Base-by-base conservation (phyloP, 2,113 vertebrate species). In the Pygoscelis antarcticus region DNA sequence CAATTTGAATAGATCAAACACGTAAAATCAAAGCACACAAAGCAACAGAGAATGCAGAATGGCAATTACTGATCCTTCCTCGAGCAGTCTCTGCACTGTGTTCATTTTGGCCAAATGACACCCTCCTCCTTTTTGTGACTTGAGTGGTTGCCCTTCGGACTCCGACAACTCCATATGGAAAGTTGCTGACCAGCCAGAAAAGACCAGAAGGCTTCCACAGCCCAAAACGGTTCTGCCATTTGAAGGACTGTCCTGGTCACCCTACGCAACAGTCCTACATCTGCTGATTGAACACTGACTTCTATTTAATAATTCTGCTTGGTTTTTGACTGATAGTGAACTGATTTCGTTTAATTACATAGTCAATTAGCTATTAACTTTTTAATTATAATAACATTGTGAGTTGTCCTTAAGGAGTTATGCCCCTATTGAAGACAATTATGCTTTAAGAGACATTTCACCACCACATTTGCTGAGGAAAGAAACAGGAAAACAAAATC, bases 351-450 rank as follows among this genome's bases (percentile, higher is more conserved):
- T 94, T 95, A 95, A 80, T 89, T 96, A 95, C 15, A 42, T 49
- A 62, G 89, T 40, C 66, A 97, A 75, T 96, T 93, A 95, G 36
- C 87, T 96, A 81, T 82, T 97, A 97, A 70, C 5, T 68, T 89
- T 96, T 96, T 89, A 96, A 94, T 97, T 95, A 90, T 25, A 78
- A 51, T 22, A 65, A 2, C 30, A 60, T 74, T 95, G 57, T 83
- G 62, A 75, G 10, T 29, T 88, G 30, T 89, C 52, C 54, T 87
- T 94, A 93, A 97, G 71, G 91, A 60, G 55, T 49, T 90, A 93
- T 32, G 47, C 1, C 21, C 34, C 40, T 77, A 10, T 82, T 82
- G 75, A 75, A 91, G 75, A 94, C 38, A 92, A 46, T 90, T 69
- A 64, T 46, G 13, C 38, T 93, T 86, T 55, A 83, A 77, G 44